phyloP scores from a whole-genome alignment of 2,888 invertebrate species.

The Lingula anatina region DNA sequence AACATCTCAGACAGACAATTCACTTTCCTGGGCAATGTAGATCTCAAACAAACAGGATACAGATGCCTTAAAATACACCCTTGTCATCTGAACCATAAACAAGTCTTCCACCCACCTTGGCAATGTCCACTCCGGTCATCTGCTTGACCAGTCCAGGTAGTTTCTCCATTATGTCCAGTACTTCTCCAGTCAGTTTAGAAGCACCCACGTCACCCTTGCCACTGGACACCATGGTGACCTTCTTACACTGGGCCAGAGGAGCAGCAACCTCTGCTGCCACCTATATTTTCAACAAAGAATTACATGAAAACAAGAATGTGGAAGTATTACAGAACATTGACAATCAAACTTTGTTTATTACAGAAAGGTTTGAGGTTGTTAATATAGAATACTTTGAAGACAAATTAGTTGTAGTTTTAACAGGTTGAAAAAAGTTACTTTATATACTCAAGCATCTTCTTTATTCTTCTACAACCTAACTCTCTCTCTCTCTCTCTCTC shows the following conservation, averaged over 20 bases:
- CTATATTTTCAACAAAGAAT: neutral
- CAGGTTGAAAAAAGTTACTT: too few species aligned
- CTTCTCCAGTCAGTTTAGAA: constrained; percentile 84
- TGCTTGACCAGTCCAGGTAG: constrained; percentile 83
- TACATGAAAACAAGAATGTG: neutral
- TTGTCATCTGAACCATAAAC: too few species aligned
- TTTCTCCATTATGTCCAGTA: constrained; percentile 79
- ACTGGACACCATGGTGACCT: constrained; percentile 10
- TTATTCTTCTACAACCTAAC: too few species aligned
- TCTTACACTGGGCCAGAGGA: constrained; percentile 5
- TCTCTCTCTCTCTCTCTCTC: too few species aligned
- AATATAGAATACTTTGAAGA: neutral
- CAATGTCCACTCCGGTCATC: constrained; percentile 84
- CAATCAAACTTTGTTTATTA: neutral
- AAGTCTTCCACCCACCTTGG: constrained; percentile 21
- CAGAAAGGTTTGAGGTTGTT: neutral
- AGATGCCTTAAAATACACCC: too few species aligned
- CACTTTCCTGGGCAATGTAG: too few species aligned
- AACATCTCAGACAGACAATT: too few species aligned
- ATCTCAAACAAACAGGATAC: too few species aligned
- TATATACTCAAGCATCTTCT: too few species aligned
- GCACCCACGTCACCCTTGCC: constrained; percentile 65
- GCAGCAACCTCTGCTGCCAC: constrained; percentile 9
- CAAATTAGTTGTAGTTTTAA: too few species aligned
- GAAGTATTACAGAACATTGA: neutral